A percentile compares a stretch with the other conserved stretches of the same genome.
These are phyloP conservation scores for Temnothorax ravouxi DNA, from an alignment of 2,888 invertebrate genomes.

Conservation along the genomic window DNA sequence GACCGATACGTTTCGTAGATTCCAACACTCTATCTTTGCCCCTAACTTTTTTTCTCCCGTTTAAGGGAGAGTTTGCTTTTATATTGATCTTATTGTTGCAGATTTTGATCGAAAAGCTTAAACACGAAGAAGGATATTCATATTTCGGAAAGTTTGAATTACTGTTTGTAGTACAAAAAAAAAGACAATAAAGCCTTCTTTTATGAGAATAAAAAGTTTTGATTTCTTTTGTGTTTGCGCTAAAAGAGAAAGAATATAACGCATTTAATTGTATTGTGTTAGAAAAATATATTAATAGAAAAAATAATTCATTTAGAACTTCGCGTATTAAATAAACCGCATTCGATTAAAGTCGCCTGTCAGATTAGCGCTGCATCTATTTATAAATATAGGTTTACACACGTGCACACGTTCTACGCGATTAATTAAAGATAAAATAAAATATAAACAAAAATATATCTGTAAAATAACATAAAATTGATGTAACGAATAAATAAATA, in stretches of 20 bases:
- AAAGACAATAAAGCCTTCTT: not conserved
- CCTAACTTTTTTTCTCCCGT: not conserved
- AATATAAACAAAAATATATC: slow-evolving; percentile 7
- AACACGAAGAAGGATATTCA: not conserved
- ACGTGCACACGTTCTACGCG: slow-evolving; percentile 9
- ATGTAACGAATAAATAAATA: not conserved
- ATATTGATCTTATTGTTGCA: not conserved
- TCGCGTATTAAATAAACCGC: slow-evolving; percentile 5
- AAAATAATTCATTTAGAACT: slow-evolving; percentile 2
- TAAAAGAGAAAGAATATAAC: slow-evolving; percentile 22
- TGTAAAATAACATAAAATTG: slow-evolving; percentile 4
- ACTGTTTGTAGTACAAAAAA: not conserved
- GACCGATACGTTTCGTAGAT: slow-evolving; percentile 5
- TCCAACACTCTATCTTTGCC: not conserved
- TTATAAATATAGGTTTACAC: slow-evolving; percentile 29
- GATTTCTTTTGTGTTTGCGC: not conserved
- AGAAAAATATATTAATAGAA: slow-evolving; percentile 21
- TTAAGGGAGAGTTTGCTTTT: not conserved
- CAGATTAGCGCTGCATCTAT: slow-evolving; percentile 20
- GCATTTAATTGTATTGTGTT: slow-evolving; percentile 28
- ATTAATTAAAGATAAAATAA: slow-evolving; percentile 31
- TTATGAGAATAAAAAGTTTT: not conserved
- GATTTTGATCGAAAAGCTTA: not conserved
- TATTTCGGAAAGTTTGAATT: slow-evolving; percentile 8
- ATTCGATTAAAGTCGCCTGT: slow-evolving; percentile 25